A percentile compares a stretch with the other conserved stretches of the same genome.
phyloP scores from a whole-genome alignment of 2,797 vertebrate species.

The Heteromormyrus szaboi region DNA sequence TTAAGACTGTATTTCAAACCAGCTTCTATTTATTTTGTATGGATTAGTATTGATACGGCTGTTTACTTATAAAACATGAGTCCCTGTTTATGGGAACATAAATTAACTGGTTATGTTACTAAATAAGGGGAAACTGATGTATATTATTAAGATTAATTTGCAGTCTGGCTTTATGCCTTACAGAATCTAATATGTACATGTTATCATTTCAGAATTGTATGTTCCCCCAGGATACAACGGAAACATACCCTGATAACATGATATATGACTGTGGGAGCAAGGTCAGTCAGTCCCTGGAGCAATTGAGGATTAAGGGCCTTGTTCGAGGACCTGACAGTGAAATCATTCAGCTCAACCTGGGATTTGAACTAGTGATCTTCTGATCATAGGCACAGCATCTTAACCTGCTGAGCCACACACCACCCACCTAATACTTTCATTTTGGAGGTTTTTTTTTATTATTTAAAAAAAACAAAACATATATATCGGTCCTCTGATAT shows the following conservation, averaged over 20 bases:
- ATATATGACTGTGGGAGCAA: not conserved
- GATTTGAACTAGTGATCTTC: not conserved
- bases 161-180: not conserved
- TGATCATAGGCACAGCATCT: not conserved
- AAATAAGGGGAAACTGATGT: not conserved
- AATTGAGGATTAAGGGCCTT: not conserved
- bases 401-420: not conserved
- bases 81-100: not conserved
- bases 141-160: not conserved
- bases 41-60: not conserved
- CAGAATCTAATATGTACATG: not conserved
- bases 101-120: not conserved
- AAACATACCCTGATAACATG: not conserved
- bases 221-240: not conserved
- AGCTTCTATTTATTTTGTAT: not conserved
- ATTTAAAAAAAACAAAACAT: not conserved
- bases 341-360: not conserved
- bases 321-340: not conserved
- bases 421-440: not conserved
- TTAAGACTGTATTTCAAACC: not conserved
- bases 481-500: not conserved
- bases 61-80: not conserved
- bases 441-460: not conserved
- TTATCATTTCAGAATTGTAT: not conserved
- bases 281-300: not conserved